Evolutionary conservation across 2,113 vertebrate species (phyloP), one percentile per base, ranked within the genome.

Genomic region (Bubo blakistoni): DNA sequence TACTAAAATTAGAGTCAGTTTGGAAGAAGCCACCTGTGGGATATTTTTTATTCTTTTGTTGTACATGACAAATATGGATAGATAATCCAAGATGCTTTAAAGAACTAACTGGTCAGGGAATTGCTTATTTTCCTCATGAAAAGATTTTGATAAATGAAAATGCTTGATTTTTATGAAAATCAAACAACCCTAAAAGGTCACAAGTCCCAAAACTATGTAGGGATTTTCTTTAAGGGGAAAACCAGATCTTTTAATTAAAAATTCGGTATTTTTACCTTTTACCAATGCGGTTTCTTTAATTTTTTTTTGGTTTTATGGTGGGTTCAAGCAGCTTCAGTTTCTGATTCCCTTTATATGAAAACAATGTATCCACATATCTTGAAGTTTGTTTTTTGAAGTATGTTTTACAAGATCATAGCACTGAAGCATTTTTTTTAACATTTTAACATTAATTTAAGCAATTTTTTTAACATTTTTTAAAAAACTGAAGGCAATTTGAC

Each of bases 141-240:
- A 95, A 89, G 19, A 88, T 78, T 81, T n/a, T 91, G 40, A 76
- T 92, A 92, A 90, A 88, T 77, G 63, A 67, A 85, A 87, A 67
- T 69, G n/a, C 46, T 90, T 51, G 2, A 58, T 81, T 92, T 94
- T 78, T 86, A 59, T 86, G 58, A 92, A 95, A 90, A 94, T 49
- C 69, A 86, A 83, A 79, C 63, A 96, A 90, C 18, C 34, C n/a
- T 89, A 32, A 87, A 91, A 88, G 78, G 40, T 91, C 66, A 81
- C 57, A 61, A 82, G 49, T 77, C 70, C 30, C 76, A 54, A n/a
- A 94, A 83, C 16, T 74, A 70, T 21, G 18, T 59, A 78, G 59
- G 9, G 46, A 78, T 84, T 71, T 90, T 88, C 47, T 94, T 74
- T 58, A 78, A 86, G n/a, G 24, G 59, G 18, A 51, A 92, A 88